phyloP scores from a whole-genome alignment of 2,113 vertebrate genomes.

The Solea senegalensis region DNA sequence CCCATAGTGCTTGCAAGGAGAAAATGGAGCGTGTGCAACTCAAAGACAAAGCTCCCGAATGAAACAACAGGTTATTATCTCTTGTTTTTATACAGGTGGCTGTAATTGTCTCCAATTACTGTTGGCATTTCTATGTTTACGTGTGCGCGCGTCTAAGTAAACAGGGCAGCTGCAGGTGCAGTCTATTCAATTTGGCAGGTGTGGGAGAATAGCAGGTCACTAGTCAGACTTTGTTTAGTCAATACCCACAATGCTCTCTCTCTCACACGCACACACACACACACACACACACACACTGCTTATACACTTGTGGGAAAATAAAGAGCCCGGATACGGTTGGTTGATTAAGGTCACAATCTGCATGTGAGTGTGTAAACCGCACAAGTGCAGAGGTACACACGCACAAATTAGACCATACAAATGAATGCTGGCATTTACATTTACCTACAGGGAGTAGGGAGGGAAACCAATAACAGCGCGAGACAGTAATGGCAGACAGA shows the following conservation, averaged over 20 bases:
- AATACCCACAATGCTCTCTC: too few relatives aligned
- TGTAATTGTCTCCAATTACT: not conserved
- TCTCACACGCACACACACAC: not conserved
- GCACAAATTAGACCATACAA: slow-evolving; percentile 54
- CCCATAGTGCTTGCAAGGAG: too few relatives aligned
- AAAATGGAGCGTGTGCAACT: too few relatives aligned
- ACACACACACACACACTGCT: too few relatives aligned
- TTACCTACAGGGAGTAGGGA: slow-evolving; percentile 25
- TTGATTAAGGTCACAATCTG: slow-evolving; percentile 57
- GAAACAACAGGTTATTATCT: too few relatives aligned
- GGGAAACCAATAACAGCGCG: slow-evolving; percentile 10
- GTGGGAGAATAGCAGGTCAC: too few relatives aligned
- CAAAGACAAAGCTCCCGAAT: too few relatives aligned
- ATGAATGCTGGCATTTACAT: slow-evolving; percentile 49
- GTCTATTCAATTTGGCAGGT: too few relatives aligned
- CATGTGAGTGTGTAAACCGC: slow-evolving; percentile 30
- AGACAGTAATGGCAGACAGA: slow-evolving; percentile 20
- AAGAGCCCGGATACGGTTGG: slow-evolving; percentile 35
- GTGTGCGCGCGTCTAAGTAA: slow-evolving; percentile 16
- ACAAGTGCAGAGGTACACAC: slow-evolving; percentile 24
- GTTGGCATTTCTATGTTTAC: not conserved
- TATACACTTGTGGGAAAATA: slow-evolving; percentile 50
- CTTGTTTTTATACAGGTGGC: too few relatives aligned
- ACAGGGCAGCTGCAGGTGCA: too few relatives aligned
- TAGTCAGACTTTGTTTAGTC: too few relatives aligned